Evolutionary conservation across 1,140 invertebrate genomes (phyloP), one percentile per base, ranked within the genome.

Genomic region (Agraylea sexmaculata): DNA sequence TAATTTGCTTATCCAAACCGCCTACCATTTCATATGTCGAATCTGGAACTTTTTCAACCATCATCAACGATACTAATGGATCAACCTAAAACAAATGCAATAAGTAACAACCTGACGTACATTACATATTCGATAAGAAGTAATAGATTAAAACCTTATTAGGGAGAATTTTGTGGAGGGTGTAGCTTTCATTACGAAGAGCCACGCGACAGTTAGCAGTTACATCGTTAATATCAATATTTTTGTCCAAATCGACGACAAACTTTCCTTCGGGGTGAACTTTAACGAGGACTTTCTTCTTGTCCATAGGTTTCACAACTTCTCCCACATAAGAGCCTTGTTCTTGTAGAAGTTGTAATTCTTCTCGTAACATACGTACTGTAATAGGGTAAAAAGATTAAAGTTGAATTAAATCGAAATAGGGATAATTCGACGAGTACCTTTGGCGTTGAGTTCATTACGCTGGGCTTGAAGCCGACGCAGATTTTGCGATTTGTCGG

Each of bases 11-110:
- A 55, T 99, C 94, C 33, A 99, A 70, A 46, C 96, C 96, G 49
- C 96, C 96, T 32, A 99, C 94, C 94, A 99, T 99, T 73, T 99
- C 96, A 61, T 99, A 88, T 0, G 96, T 99, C 0, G 94, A 98
- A 64, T 99, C 95, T 7, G 96, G 96, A 3, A 99, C 95, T 68
- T 99, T 99, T 60, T 99, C 96, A 0, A 99, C 95, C 96, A 99
- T 99, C 95, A 99, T 99, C 30, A 99, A 73, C n/a, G 92, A 97
- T 0, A 99, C 96, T 25, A 99, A 68, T 2, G 95, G 95, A 73
- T 99, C 96, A n/a, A 99, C 90, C 78, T 81, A 50, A 42, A 34
- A 50, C 36, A 46, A 32, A 38, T n/a, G n/a, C n/a, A n/a, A n/a
- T n/a, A n/a, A n/a, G n/a, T n/a, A n/a, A n/a, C n/a, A n/a, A n/a